phyloP scores from a whole-genome alignment of 2,113 vertebrate species.

The Vanacampus margaritifer region DNA sequence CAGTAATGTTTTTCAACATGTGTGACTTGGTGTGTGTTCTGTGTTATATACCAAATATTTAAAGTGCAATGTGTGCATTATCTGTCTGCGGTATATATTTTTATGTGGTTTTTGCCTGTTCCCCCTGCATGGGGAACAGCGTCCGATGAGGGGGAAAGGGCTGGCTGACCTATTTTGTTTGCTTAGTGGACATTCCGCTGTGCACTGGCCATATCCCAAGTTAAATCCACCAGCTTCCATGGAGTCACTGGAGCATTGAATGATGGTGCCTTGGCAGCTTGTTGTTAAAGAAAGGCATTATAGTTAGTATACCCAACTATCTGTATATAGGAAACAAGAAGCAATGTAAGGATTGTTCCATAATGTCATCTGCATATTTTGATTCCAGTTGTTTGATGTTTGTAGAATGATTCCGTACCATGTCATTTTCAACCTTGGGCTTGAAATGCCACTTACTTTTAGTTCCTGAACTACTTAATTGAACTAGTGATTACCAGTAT shows the following conservation, averaged over 20 bases:
- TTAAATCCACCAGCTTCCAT: constrained; percentile 33
- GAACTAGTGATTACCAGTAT: not conserved
- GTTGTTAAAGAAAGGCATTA: constrained; percentile 3
- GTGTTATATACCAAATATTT: constrained; percentile 2
- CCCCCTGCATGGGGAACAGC: constrained; percentile 18
- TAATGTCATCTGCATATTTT: not conserved
- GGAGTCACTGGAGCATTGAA: constrained; percentile 20
- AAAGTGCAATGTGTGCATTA: not conserved
- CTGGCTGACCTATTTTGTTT: constrained; percentile 63
- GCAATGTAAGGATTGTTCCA: not conserved
- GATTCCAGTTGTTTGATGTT: not conserved
- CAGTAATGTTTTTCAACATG: not conserved
- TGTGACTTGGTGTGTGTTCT: not conserved
- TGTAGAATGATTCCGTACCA: too few species aligned
- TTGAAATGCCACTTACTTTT: not conserved
- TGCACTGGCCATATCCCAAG: constrained; percentile 53
- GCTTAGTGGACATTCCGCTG: constrained; percentile 67
- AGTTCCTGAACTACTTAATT: not conserved
- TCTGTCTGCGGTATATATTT: not conserved
- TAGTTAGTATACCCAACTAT: not conserved
- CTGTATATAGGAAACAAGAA: not conserved
- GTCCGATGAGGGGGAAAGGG: constrained; percentile 38
- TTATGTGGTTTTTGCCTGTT: constrained; percentile 17
- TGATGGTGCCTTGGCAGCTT: not conserved
- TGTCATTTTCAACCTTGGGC: too few species aligned